A percentile compares a stretch with the other conserved stretches of the same genome.
These are phyloP conservation scores for Rhynchomys soricoides DNA, from an alignment of 2,113 vertebrate genomes.

Conservation along the genomic window DNA sequence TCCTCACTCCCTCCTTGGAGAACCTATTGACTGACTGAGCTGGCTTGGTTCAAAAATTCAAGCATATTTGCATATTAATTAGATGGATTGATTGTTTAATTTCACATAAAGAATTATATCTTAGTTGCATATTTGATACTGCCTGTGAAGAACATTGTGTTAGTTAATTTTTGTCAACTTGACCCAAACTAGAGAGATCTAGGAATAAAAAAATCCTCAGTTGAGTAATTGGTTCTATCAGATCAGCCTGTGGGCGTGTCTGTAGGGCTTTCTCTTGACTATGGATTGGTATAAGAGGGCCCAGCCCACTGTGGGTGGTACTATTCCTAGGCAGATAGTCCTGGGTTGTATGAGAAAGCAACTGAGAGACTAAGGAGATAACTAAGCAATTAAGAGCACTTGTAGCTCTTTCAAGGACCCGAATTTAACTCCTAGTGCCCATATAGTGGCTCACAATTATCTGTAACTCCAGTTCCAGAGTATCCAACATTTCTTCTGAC, in stretches of 20 bases:
- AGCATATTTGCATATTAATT: neutral
- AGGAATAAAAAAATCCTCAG: neutral
- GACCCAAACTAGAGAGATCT: neutral
- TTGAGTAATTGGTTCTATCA: neutral
- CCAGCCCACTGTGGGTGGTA: neutral
- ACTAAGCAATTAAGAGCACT: neutral
- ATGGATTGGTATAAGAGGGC: neutral
- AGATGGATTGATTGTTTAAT: neutral
- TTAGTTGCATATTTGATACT: neutral
- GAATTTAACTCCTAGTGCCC: neutral
- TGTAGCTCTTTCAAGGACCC: neutral
- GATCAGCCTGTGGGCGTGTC: neutral
- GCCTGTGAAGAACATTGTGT: neutral
- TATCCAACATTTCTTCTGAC: neutral
- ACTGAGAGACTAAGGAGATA: neutral
- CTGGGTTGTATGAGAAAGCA: neutral
- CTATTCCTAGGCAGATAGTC: neutral
- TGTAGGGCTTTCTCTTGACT: neutral
- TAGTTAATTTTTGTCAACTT: neutral
- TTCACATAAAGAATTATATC: neutral
- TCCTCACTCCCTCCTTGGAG: too few species aligned
- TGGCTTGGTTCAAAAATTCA: neutral
- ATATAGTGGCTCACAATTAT: neutral
- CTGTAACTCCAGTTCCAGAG: neutral
- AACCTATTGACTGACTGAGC: too few species aligned